These are phyloP conservation scores for Lithosia quadra DNA, from an alignment of 2,888 invertebrate genomes.

Conservation along the genomic window DNA sequence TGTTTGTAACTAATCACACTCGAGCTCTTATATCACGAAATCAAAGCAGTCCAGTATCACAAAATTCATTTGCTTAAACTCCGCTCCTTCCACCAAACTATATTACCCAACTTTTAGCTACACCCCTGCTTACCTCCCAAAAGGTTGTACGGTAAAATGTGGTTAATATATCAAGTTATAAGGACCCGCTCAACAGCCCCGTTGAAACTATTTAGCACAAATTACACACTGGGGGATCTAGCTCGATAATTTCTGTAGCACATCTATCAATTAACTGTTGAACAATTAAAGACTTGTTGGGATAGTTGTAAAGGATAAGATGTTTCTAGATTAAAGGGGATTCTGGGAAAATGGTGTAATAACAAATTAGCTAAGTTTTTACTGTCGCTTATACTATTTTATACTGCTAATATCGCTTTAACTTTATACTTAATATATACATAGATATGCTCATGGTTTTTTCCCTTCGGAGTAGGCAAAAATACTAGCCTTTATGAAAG, in stretches of 20 bases:
- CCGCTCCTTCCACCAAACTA: not conserved
- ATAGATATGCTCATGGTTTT: too few relatives aligned
- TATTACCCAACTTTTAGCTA: not conserved
- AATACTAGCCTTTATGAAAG: too few relatives aligned
- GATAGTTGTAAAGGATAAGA: constrained; percentile 26
- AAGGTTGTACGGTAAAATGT: constrained; percentile 2
- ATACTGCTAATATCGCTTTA: not conserved
- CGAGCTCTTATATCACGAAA: too few relatives aligned
- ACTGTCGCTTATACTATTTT: not conserved
- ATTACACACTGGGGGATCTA: constrained; percentile 51
- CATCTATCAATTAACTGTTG: constrained; percentile 54
- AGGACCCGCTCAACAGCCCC: constrained; percentile 27
- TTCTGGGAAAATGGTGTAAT: not conserved
- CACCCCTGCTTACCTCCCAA: not conserved
- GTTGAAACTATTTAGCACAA: constrained; percentile 51
- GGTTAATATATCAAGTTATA: constrained; percentile 19
- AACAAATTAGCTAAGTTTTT: not conserved
- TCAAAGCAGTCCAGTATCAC: not conserved
- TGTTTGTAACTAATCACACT: too few relatives aligned
- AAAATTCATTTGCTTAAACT: not conserved
- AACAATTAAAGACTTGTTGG: constrained; percentile 53
- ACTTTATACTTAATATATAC: too few relatives aligned
- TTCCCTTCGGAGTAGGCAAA: too few relatives aligned
- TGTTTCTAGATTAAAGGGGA: constrained; percentile 8
- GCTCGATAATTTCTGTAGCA: constrained; percentile 58